Base-by-base conservation (phyloP, 1,140 invertebrate genomes). In the Drosophila sproati region DNA sequence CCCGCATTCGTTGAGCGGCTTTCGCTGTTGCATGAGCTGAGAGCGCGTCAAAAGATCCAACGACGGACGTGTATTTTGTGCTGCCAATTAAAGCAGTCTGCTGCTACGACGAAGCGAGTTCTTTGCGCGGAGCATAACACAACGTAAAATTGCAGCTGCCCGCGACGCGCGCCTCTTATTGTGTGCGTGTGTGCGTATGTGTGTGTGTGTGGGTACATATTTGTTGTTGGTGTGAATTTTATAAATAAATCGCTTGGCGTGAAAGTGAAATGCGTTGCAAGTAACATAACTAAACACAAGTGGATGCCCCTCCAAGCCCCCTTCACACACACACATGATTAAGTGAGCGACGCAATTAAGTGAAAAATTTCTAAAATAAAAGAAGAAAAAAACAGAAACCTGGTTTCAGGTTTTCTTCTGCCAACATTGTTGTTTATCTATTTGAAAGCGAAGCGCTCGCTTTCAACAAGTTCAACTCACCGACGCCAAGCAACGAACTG, bases 221-320 rank as follows among this genome's bases (percentile, higher is more conserved):
- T 7, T 67, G 62, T 54, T 64, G 37, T 64, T 71, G 41, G 73
- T 72, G 68, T 66, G 68, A 76, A 72, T 61, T 76, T 60, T 76
- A 76, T 66, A 76, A 76, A 76, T 76, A 76, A 71, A 72, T 76
- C 61, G 60, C 55, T 61, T 66, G 73, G 80, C 82, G 83, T 89
- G 83, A 88, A 88, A 89, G 83, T 88, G 77, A 88, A 88, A 89
- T 89, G 72, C 72, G 85, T 76, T 75, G 73, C 68, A 71, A 71
- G 59, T 68, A 76, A 32, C 68, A 71, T 72, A 72, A 60, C 60
- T 72, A 71, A 71, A 64, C 51, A 28, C 67, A 52, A 70, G 39
- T 61, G 64, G 37, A 74, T 74, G 54, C 66, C 7, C 6, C 6
- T 37, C 6, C 20, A 20, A 20, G 20, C 20, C 35, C 4, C 39